Conservation (phyloP, 2,113 vertebrate species). For the Microcebus ravelobensis region DNA sequence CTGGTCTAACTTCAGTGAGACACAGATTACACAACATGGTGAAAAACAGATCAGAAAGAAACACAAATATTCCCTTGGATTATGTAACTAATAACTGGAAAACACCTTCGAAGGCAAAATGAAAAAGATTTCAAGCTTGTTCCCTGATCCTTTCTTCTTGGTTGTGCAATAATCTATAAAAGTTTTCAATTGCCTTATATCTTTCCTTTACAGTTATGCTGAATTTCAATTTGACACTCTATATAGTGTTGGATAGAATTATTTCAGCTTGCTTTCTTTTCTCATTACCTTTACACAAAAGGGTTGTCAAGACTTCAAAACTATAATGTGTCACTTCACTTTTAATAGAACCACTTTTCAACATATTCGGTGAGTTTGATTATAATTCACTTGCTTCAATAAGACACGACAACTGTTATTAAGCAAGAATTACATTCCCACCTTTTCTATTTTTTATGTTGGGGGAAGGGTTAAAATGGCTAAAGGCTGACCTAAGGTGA, state of each 20-base stretch:
- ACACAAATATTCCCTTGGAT: not conserved
- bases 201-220: not conserved
- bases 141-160: not conserved
- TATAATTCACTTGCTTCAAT: not conserved
- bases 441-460: not conserved
- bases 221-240: not conserved
- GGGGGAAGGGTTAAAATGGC: not conserved
- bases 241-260: not conserved
- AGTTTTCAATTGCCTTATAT: not conserved
- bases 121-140: not conserved
- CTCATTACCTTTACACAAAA: not conserved
- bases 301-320: not conserved
- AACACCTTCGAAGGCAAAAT: not conserved
- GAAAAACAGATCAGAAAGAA: not conserved
- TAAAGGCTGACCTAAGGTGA: not conserved
- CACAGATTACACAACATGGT: not conserved
- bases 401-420: not conserved
- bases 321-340: not conserved
- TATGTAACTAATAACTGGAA: slow-evolving; percentile 21
- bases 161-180: not conserved
- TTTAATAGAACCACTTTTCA: not conserved
- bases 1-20: slow-evolving; percentile 27
- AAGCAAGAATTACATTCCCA: not conserved
- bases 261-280: slow-evolving; percentile 29
- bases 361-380: not conserved